Evolutionary conservation across 2,797 vertebrate species (phyloP), one percentile per base, ranked within the genome.

Genomic region (Gephyroberyx darwinii): DNA sequence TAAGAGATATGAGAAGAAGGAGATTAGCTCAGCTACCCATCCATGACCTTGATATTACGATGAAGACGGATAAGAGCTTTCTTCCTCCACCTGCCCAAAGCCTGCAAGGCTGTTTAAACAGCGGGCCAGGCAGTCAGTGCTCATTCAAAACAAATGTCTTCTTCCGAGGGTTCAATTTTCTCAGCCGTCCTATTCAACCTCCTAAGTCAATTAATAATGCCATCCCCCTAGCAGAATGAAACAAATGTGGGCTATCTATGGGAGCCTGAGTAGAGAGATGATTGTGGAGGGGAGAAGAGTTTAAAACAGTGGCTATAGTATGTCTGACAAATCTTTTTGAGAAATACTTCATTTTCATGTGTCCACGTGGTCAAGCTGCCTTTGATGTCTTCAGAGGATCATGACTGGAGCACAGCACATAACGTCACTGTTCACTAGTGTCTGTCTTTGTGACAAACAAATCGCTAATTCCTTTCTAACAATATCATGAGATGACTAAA

Each of bases 11-110:
- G 89, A 90, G 88, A 82, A 90, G 89, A 85, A 86, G 87, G 81
- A 91, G 87, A 92, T 92, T 90, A 92, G 90, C 86, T 88, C 74
- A 88, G 90, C 88, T 90, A 86, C 82, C 89, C 91, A 91, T 88
- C 88, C 88, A 69, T 91, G 90, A 92, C 90, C 92, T 92, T 90
- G 90, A 90, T 89, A 92, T 92, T 89, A 86, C 81, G 84, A 92
- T 90, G 87, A 90, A 91, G 89, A 92, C 66, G 70, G 89, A 93
- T 92, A 90, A 90, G 86, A 83, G 90, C 84, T 83, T 88, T 90
- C 88, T 88, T 86, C 80, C 74, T 90, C 86, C 88, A 91, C 91
- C 89, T 89, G 90, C 85, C 82, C 84, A 84, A 83, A 89, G 88
- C 86, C 86, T 83, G 82, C 75, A 30, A 83, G 86, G 84, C 82